Evolutionary conservation across 2,888 invertebrate genomes (phyloP).

Genomic region (Heteropelma amictum): DNA sequence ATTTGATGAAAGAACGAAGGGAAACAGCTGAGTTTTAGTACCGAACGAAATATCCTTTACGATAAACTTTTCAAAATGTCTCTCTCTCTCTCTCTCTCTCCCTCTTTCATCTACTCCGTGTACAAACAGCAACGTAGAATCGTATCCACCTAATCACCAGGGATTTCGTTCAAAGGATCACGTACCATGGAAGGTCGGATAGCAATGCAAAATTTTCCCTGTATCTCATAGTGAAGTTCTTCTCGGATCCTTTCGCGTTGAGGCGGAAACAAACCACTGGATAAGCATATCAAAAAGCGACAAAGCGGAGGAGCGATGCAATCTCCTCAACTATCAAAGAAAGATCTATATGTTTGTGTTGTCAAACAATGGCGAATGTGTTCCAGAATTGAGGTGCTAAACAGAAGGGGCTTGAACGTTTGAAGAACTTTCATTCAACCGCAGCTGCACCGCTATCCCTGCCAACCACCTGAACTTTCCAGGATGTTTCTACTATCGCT

Average conservation of each 20-base stretch:
- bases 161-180: constrained; percentile 12
- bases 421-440: constrained; percentile 41
- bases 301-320: not conserved
- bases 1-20: no score
- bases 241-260: not conserved
- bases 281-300: constrained; percentile 34
- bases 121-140: not conserved
- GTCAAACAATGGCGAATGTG: constrained; percentile 8
- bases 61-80: no score
- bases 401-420: constrained; percentile 19
- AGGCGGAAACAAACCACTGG: constrained; percentile 11
- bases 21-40: no score
- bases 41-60: no score
- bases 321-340: not conserved
- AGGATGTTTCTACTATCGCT: not conserved
- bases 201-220: constrained; percentile 9
- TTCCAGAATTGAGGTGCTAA: not conserved
- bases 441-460: constrained; percentile 17
- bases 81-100: not conserved
- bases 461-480: not conserved
- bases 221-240: not conserved
- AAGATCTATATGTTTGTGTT: not conserved
- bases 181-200: constrained; percentile 10
- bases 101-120: not conserved
- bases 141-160: not conserved